Base-by-base conservation (phyloP, 2,888 invertebrate genomes). In the Drosophila meridionalis region DNA sequence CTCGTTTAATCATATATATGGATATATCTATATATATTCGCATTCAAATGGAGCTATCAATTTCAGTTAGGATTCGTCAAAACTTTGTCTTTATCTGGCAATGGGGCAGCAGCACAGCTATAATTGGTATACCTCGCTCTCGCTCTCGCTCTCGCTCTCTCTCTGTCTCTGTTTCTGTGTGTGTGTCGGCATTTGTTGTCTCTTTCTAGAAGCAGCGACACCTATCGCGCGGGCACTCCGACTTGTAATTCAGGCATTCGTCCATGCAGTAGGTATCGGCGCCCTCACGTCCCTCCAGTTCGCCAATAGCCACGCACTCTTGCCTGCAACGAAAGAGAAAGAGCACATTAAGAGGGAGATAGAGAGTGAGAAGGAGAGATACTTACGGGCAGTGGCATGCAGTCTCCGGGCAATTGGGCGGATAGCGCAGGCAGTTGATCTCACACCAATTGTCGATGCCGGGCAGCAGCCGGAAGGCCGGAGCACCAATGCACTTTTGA, bases 181-280 rank as follows among this genome's bases (percentile, higher is more conserved):
- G 14, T 28, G 32, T 48, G 14, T 36, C 14, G 43, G 9, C 45
- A 11, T 26, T 9, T 28, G 12, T 28, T 26, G 55, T 43, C 53
- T 42, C 36, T 14, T 20, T 43, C 66, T 86, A 91, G 62, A 80
- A 96, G 91, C 97, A 97, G 78, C 94, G 94, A 92, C 98, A 98
- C 91, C 96, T 95, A 80, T 96, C 93, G 59, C 94, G 93, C 7
- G 97, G 96, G 85, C 97, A 97, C 71, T 94, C 94, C 0, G 96
- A 95, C 6, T 95, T 95, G 92, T 96, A 96, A 52, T 96, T 96
- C 79, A 98, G 95, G 93, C 98, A 98, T 86, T 96, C 95, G 92
- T 98, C 97, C 95, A 97, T 95, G 92, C 98, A 98, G 92, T 97
- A 96, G 34, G 96, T 95, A 85, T 97, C 97, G 0, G 97, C 97